phyloP scores from a whole-genome alignment of 1,140 invertebrate genomes.

The Drosophila cardini region DNA sequence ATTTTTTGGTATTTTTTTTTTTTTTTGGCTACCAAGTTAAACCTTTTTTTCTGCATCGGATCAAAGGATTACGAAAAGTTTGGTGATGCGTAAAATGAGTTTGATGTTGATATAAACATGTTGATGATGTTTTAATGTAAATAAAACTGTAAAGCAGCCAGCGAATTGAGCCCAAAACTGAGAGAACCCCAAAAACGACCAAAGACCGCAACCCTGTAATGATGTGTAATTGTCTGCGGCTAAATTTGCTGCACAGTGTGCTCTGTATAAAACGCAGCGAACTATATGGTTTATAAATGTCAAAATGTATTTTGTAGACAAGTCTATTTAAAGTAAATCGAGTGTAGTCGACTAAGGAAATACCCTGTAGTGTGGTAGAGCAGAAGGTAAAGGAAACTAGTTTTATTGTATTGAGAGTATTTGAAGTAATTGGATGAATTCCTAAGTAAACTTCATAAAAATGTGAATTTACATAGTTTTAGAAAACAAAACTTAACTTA shows the following conservation, averaged over 20 bases:
- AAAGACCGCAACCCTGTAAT: slow-evolving; percentile 55
- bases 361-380: background rate
- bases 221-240: slow-evolving; percentile 70
- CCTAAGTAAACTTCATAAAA: no score
- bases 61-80: slow-evolving; percentile 83
- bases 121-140: slow-evolving; percentile 84
- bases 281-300: slow-evolving; percentile 3
- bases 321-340: slow-evolving; percentile 5
- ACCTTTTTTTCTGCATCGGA: slow-evolving; percentile 64
- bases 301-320: slow-evolving; percentile 8
- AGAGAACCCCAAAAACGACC: slow-evolving; percentile 6
- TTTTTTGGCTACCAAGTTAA: slow-evolving; percentile 42
- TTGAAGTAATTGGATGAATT: no score
- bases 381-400: no score
- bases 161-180: slow-evolving; percentile 23
- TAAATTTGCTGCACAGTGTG: slow-evolving; percentile 24
- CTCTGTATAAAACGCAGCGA: background rate
- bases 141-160: slow-evolving; percentile 57
- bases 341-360: background rate
- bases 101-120: slow-evolving; percentile 83
- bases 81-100: slow-evolving; percentile 82
- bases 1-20: slow-evolving; percentile 49
- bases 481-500: no score
- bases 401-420: no score
- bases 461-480: no score